These are phyloP conservation scores for Hiodon alosoides DNA, from an alignment of 2,113 vertebrate species.

Conservation along the genomic window DNA sequence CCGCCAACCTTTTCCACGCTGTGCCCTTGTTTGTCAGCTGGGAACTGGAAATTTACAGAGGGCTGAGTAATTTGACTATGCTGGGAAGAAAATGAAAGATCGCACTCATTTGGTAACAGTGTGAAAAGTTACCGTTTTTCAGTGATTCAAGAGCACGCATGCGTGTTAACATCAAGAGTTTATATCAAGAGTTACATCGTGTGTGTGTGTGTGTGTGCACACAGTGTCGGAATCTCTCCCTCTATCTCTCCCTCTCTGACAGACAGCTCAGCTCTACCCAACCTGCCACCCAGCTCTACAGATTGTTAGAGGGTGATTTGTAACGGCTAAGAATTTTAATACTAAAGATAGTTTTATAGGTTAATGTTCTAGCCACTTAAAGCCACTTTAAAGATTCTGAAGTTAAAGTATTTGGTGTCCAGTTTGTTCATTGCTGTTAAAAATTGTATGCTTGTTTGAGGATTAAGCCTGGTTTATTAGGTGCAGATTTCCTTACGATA, in stretches of 20 bases:
- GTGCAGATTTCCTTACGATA: too few species aligned
- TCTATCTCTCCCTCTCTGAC: neutral
- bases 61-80: slow-evolving; percentile 42
- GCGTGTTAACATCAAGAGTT: slow-evolving; percentile 23
- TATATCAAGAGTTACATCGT: slow-evolving; percentile 39
- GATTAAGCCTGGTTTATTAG: too few species aligned
- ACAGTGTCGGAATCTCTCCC: neutral
- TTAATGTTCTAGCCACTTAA: too few species aligned
- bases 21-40: slow-evolving; percentile 25
- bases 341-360: too few species aligned
- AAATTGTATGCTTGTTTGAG: too few species aligned
- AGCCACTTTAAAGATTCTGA: too few species aligned
- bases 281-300: neutral
- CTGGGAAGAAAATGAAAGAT: slow-evolving; percentile 44
- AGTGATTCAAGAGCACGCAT: too few species aligned
- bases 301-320: neutral
- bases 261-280: too few species aligned
- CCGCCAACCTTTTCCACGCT: slow-evolving; percentile 16
- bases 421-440: too few species aligned
- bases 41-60: slow-evolving; percentile 26
- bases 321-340: too few species aligned
- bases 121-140: too few species aligned
- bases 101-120: slow-evolving; percentile 22
- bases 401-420: too few species aligned
- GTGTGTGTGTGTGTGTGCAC: slow-evolving; percentile 8